These are phyloP conservation scores for Taenioides sp. DNA, from an alignment of 2,797 vertebrate genomes.

Conservation along the genomic window DNA sequence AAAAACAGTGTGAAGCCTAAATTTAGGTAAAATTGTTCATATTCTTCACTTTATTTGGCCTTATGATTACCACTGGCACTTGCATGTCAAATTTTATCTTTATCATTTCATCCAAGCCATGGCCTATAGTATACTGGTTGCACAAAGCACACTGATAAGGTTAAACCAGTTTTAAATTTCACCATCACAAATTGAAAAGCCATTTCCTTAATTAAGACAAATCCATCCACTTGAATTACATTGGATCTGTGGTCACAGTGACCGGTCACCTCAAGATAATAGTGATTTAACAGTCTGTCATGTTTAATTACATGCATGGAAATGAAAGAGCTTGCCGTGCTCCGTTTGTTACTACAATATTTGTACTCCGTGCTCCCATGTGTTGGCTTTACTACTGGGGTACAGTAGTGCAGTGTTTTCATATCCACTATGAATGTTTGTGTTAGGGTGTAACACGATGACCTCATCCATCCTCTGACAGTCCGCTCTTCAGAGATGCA, in stretches of 20 bases:
- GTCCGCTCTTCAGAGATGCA: constrained; percentile 53
- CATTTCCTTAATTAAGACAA: constrained; percentile 13
- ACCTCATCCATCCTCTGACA: constrained; percentile 69
- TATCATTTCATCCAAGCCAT: background rate
- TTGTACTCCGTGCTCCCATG: constrained; percentile 24
- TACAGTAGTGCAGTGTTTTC: constrained; percentile 41
- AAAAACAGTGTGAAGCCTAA: background rate
- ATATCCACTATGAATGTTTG: constrained; percentile 51
- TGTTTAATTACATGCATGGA: constrained; percentile 26
- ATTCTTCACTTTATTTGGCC: background rate
- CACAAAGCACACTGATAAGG: background rate
- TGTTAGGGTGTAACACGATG: constrained; percentile 71
- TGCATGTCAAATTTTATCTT: background rate
- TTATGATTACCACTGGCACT: too few relatives aligned
- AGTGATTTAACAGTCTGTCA: constrained; percentile 19
- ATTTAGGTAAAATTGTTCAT: background rate
- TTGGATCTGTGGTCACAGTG: constrained; percentile 15
- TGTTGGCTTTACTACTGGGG: constrained; percentile 43
- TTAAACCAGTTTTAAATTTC: constrained; percentile 7
- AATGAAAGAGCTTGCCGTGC: constrained; percentile 17
- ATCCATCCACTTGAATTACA: background rate
- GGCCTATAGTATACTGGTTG: background rate
- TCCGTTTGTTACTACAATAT: constrained; percentile 13
- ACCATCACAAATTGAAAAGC: constrained; percentile 3
- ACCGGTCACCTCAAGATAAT: constrained; percentile 10